Evolutionary conservation across 2,888 invertebrate genomes (phyloP).

Genomic region (Patella pellucida): DNA sequence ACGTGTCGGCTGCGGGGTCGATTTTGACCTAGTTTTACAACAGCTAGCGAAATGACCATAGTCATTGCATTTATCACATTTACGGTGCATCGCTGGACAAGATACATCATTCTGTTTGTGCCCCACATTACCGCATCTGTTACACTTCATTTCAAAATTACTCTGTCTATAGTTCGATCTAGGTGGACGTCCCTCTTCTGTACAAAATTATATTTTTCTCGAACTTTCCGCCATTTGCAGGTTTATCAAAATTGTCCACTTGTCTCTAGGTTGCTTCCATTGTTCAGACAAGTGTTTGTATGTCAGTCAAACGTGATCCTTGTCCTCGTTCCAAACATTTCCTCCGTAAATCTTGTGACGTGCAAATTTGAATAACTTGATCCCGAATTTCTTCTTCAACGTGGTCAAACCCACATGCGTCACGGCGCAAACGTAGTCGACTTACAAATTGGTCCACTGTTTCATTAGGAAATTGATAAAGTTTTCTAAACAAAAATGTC

Average conservation of each 20-base stretch:
- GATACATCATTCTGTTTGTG: conserved; percentile 7
- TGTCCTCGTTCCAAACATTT: no score
- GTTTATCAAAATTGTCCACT: neutral
- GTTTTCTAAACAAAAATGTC: no score
- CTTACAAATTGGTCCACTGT: no score
- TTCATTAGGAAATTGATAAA: no score
- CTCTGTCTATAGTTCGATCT: no score
- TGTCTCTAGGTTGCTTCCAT: neutral
- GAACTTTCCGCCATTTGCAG: neutral
- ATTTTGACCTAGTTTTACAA: conserved; percentile 2
- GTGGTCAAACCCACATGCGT: no score
- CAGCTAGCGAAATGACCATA: conserved; percentile 7
- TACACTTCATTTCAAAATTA: conserved; percentile 2
- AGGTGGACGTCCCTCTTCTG: neutral
- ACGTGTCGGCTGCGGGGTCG: no score
- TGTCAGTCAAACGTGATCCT: neutral
- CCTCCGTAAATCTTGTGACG: no score
- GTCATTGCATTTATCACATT: conserved; percentile 13
- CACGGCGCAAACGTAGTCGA: no score
- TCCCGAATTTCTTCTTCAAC: no score
- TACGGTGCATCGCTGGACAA: conserved; percentile 11
- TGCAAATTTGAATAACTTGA: no score
- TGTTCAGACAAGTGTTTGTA: conserved; percentile 4
- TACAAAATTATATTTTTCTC: neutral
- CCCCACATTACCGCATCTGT: conserved; percentile 4